Evolutionary conservation across 2,113 vertebrate species (phyloP).

Genomic region (Chinchilla lanigera): DNA sequence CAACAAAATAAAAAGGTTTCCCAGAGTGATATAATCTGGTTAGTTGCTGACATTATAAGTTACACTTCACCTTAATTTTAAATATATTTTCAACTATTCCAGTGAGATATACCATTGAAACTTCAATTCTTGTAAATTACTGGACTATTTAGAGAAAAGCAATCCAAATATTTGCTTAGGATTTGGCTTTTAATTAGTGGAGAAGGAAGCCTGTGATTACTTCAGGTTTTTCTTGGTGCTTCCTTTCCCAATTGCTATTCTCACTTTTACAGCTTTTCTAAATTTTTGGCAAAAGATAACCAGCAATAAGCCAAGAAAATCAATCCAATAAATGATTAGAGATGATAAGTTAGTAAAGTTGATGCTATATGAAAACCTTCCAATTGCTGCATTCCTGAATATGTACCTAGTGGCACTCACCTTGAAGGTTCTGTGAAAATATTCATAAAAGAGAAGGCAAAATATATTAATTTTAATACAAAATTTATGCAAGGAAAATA

Average conservation of each 20-base stretch:
- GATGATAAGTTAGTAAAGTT: background rate
- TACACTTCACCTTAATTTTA: slow-evolving; percentile 26
- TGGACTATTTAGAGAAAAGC: slow-evolving; percentile 25
- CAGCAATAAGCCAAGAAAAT: slow-evolving; percentile 16
- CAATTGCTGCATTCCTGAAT: background rate
- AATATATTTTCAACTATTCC: background rate
- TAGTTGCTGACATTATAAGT: background rate
- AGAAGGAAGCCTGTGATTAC: background rate
- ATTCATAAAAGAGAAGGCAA: slow-evolving; percentile 10
- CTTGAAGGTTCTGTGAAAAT: slow-evolving; percentile 8
- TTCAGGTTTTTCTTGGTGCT: background rate
- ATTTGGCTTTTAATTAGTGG: slow-evolving; percentile 28
- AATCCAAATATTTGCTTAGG: slow-evolving; percentile 14
- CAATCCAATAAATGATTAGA: background rate
- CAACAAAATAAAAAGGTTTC: slow-evolving; percentile 42
- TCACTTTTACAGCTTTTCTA: background rate
- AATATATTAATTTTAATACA: slow-evolving; percentile 4
- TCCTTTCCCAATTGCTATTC: background rate
- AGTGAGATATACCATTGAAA: background rate
- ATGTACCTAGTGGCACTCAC: background rate
- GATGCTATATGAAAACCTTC: background rate
- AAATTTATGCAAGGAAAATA: slow-evolving; percentile 40
- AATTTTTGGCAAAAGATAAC: background rate
- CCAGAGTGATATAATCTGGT: background rate
- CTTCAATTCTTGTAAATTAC: slow-evolving; percentile 27